phyloP scores from a whole-genome alignment of 1,140 invertebrate species.

The Pseudomyrmex dendroicus region DNA sequence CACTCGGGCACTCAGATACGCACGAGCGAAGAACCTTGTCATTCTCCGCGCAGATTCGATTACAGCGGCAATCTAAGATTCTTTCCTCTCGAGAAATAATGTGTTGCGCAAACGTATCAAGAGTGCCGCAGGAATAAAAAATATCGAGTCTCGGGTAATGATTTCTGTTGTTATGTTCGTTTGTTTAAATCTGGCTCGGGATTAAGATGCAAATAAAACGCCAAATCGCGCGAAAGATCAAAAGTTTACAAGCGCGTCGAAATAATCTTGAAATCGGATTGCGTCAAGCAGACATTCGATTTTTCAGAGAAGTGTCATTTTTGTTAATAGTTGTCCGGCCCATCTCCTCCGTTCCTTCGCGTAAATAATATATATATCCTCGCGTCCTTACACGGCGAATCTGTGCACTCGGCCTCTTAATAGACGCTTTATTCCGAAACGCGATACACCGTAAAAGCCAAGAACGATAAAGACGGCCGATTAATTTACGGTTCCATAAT shows the following conservation, averaged over 20 bases:
- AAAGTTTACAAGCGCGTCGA: not conserved
- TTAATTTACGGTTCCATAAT: conserved; percentile 61
- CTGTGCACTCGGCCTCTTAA: conserved; percentile 51
- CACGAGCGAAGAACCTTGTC: conserved; percentile 18
- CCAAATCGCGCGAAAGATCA: not conserved
- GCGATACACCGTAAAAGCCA: conserved; percentile 68
- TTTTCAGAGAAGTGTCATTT: conserved; percentile 2
- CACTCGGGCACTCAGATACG: not conserved
- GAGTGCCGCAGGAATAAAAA: not conserved
- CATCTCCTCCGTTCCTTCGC: not conserved
- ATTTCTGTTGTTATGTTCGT: conserved; percentile 4
- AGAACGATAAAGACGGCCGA: conserved; percentile 65
- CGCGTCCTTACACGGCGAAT: conserved; percentile 1
- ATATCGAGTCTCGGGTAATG: not conserved
- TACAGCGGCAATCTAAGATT: conserved; percentile 1
- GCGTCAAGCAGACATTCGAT: not conserved
- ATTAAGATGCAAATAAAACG: not conserved
- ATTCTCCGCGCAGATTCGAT: conserved; percentile 19
- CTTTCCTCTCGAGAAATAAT: not conserved
- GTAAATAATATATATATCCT: conserved; percentile 19
- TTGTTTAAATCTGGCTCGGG: not conserved
- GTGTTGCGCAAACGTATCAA: not conserved
- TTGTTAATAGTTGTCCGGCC: not conserved
- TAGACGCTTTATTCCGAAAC: conserved; percentile 55
- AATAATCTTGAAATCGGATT: conserved; percentile 12